Conservation (phyloP, 2,113 vertebrate species). For the Sinosuthora webbiana region DNA sequence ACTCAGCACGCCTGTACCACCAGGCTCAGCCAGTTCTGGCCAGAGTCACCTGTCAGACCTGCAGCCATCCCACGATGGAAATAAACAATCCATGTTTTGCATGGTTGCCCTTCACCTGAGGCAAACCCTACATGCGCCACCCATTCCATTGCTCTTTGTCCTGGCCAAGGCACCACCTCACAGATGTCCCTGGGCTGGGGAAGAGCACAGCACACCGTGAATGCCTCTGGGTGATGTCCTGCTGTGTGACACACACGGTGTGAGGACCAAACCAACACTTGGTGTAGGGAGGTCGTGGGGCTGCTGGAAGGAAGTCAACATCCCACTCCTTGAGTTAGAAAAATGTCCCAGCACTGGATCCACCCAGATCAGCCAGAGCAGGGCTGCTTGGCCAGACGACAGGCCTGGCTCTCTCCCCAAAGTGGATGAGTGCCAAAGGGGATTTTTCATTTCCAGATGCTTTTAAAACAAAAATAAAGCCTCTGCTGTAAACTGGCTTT, state of each 20-base stretch:
- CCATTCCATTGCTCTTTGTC: fast-evolving
- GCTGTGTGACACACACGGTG: fast-evolving
- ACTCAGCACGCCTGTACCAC: fast-evolving
- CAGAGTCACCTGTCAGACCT: background rate
- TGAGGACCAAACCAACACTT: background rate
- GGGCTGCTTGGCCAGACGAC: slow-evolving; percentile 59
- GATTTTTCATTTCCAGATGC: slow-evolving; percentile 77
- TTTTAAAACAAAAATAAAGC: slow-evolving; percentile 75
- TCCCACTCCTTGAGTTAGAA: background rate
- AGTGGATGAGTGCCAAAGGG: slow-evolving; percentile 52
- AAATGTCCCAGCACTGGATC: slow-evolving; percentile 3
- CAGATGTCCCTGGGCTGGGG: background rate
- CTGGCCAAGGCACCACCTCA: background rate
- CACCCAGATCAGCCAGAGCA: slow-evolving; percentile 8
- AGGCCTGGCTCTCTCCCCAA: slow-evolving; percentile 61
- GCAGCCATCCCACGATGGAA: background rate
- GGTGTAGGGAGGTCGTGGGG: background rate
- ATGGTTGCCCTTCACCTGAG: background rate
- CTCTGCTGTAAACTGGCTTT: slow-evolving; percentile 68
- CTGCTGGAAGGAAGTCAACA: background rate
- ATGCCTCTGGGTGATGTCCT: fast-evolving
- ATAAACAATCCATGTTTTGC: background rate
- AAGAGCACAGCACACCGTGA: background rate
- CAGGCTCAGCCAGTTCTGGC: background rate
- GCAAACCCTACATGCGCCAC: fast-evolving